Evolutionary conservation across 2,113 vertebrate genomes (phyloP), one percentile per base, ranked within the genome.

Genomic region (Pelecanoides urinatrix): DNA sequence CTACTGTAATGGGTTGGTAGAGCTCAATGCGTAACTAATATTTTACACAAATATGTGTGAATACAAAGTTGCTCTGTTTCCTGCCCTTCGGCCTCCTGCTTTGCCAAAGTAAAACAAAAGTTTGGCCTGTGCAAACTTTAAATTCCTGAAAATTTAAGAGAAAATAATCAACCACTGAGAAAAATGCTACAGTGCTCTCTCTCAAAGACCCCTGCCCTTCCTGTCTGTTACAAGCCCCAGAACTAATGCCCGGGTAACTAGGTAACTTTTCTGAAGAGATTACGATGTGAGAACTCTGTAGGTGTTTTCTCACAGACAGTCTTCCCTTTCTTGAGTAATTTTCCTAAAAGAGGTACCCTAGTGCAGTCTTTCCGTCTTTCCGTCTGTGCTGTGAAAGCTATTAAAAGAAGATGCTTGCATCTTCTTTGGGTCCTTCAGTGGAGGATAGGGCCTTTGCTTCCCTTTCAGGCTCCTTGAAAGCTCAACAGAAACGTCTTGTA

Each of bases 111-210:
- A 83, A 97, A 92, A 92, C 78, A 95, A 50, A 93, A 66, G 42
- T 94, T 96, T 80, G 78, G 74, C 75, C 78, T 85, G 36, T 79
- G 66, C 81, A 85, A 90, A 77, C 88, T 96, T 95, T 93, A 76
- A 87, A 95, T 97, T 96, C 87, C 96, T 94, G 74, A 85, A 91
- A 91, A 95, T 49, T 34, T 78, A 74, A 94, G 38, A 70, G n/a
- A 91, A 95, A 97, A 89, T 94, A 96, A 80, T 93, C 86, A 91
- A 55, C 56, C 23, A 42, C 77, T 92, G 73, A 85, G 70, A 88
- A 92, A 85, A 90, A 91, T 47, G 18, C 65, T 59, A 11, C 21
- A 66, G 44, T 74, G 76, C 10, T 16, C 17, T 70, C 65, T 78
- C 65, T 81, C 36, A 75, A 67, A 78, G 84, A 50, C 70, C 90